These are phyloP conservation scores for Rhinogobius similis DNA, from an alignment of 2,113 vertebrate genomes.

Conservation along the genomic window DNA sequence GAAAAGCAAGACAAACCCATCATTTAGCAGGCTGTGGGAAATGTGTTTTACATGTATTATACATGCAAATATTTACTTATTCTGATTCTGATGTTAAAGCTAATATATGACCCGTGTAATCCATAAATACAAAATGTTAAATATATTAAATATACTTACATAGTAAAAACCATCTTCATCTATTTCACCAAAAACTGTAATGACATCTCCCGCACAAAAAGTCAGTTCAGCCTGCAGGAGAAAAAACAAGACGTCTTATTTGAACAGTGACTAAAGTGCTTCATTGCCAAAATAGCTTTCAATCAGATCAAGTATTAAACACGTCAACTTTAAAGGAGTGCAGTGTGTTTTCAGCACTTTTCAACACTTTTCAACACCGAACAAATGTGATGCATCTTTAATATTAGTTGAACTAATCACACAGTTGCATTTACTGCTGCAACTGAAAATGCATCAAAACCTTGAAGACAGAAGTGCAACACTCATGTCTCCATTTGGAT, in stretches of 20 bases:
- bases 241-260: neutral
- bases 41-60: neutral
- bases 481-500: constrained; percentile 34
- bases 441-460: constrained; percentile 61
- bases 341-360: constrained; percentile 59
- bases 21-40: too few relatives aligned
- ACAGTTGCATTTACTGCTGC: constrained; percentile 35
- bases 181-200: constrained; percentile 93
- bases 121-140: neutral
- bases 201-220: constrained; percentile 95
- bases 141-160: constrained; percentile 78
- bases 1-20: neutral
- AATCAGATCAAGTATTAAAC: constrained; percentile 3
- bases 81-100: too few relatives aligned
- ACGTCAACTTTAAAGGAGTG: constrained; percentile 44
- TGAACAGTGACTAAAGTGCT: neutral
- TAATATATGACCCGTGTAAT: too few relatives aligned
- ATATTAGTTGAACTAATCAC: constrained; percentile 47
- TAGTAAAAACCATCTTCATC: constrained; percentile 99
- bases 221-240: constrained; percentile 90
- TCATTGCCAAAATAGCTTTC: too few relatives aligned
- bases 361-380: constrained; percentile 68
- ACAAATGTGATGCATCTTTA: constrained; percentile 64
- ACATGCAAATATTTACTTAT: neutral
- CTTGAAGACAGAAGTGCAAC: constrained; percentile 63